A percentile compares a stretch with the other conserved stretches of the same genome.
Evolutionary conservation across 1,140 invertebrate genomes (phyloP).

Genomic region (Limonius californicus): DNA sequence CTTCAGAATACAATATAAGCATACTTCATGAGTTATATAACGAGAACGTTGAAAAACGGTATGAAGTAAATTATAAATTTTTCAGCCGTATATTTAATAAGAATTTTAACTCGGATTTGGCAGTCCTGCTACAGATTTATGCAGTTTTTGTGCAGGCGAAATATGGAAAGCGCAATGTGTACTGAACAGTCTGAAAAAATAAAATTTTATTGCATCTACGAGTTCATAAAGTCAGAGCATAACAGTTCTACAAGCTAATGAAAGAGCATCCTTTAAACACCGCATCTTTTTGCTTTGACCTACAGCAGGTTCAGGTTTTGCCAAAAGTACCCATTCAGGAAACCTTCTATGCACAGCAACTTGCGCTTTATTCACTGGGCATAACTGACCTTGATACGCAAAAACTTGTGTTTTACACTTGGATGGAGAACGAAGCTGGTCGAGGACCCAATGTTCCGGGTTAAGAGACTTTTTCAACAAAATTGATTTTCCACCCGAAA

Average conservation of each 20-base stretch:
- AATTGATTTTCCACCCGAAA: too few species aligned
- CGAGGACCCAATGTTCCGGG: too few species aligned
- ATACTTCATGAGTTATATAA: too few species aligned
- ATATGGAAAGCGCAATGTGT: background rate
- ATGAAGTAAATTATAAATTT: too few species aligned
- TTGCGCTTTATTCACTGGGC: background rate
- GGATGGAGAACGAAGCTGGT: too few species aligned
- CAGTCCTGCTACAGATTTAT: background rate
- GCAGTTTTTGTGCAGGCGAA: background rate
- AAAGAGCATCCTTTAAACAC: background rate
- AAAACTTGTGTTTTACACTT: background rate
- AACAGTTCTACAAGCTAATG: background rate
- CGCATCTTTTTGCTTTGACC: background rate
- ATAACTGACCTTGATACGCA: background rate
- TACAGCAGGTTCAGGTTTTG: background rate
- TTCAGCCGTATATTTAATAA: too few species aligned
- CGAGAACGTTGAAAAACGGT: too few species aligned
- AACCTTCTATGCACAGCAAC: background rate
- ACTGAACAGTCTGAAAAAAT: background rate
- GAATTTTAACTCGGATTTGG: background rate
- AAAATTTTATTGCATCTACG: too few species aligned
- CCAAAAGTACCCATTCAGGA: background rate
- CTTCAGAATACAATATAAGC: too few species aligned
- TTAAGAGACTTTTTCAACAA: too few species aligned
- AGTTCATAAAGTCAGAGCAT: background rate